Evolutionary conservation across 2,797 vertebrate species (phyloP).

Genomic region (Nyctibius grandis): DNA sequence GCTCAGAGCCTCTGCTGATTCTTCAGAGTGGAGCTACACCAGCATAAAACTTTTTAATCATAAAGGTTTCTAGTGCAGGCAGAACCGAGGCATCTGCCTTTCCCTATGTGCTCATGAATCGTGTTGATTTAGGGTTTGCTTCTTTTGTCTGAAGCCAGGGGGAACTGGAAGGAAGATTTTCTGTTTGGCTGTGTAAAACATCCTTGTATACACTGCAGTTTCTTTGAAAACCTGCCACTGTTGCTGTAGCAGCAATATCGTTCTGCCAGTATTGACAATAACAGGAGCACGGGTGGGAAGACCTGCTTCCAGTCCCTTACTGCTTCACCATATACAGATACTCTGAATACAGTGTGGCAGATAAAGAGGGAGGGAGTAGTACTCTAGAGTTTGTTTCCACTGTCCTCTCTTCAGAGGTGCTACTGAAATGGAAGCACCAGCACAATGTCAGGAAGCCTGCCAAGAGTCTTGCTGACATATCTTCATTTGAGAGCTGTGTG

Average conservation of each 20-base stretch:
- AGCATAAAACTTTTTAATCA: not conserved
- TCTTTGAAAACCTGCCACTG: constrained; percentile 59
- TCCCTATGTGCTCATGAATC: not conserved
- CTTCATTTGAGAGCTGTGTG: not conserved
- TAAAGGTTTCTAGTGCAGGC: not conserved
- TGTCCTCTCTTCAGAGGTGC: not conserved
- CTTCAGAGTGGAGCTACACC: not conserved
- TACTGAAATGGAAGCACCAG: rapidly evolving
- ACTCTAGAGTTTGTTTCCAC: not conserved
- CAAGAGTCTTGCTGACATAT: not conserved
- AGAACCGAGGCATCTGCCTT: not conserved
- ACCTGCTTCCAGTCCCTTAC: not conserved
- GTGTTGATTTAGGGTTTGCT: constrained; percentile 38
- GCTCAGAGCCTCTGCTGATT: not conserved
- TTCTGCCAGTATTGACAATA: constrained; percentile 32
- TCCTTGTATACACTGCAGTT: constrained; percentile 41
- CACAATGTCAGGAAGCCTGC: rapidly evolving
- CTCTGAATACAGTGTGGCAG: not conserved
- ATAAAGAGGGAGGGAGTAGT: not conserved
- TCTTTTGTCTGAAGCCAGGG: constrained; percentile 52
- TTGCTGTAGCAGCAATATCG: constrained; percentile 32
- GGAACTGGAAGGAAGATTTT: constrained; percentile 63
- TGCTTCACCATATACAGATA: not conserved
- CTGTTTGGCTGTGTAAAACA: constrained; percentile 49
- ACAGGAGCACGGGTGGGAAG: not conserved